Evolutionary conservation across 2,888 invertebrate genomes (phyloP), one percentile per base, ranked within the genome.

Genomic region (Gymnosoma rotundatum): DNA sequence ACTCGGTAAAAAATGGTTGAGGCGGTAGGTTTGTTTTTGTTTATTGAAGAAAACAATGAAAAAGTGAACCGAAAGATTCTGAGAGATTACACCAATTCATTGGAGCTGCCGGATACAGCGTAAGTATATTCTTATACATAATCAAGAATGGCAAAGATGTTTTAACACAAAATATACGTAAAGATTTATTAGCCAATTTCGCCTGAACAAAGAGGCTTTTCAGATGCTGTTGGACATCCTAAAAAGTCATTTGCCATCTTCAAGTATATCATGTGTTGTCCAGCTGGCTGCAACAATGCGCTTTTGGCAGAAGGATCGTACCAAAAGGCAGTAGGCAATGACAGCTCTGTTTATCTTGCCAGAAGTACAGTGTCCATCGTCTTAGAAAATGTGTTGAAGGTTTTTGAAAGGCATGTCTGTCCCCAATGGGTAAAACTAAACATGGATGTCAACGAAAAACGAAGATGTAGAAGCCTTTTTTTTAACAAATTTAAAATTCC

Each of bases 321-420:
- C 20, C 67, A 76, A 52, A 16, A 48, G 9, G n/a, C 76, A 50
- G 50, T 70, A 21, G 70, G 73, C 36, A 72, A 66, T 18, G 61
- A 66, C 36, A 14, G 21, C 20, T n/a, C 9, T 48, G 48, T 66
- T 10, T n/a, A 32, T n/a, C 14, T 79, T 9, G 66, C 36, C 16
- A 64, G 73, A 66, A 79, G 73, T 14, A 66, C 79, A 32, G 66
- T 73, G 2, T 66, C 79, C 16, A 48, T 50, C 16, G 25, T 63
- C 6, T 63, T 79, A 25, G 18, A 5, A 9, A 64, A 48, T 42
- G 38, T 50, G 38, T 9, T 58, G 21, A 42, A 25, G n/a, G 12
- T 66, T 50, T 20, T 66, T 14, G 48, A 56, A n/a, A 54, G 48
- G 16, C 16, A 18, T 9, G 12, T 58, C 16, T 63, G 78, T 64